Evolutionary conservation across 2,113 vertebrate species (phyloP).

Genomic region (Zapornia atra): DNA sequence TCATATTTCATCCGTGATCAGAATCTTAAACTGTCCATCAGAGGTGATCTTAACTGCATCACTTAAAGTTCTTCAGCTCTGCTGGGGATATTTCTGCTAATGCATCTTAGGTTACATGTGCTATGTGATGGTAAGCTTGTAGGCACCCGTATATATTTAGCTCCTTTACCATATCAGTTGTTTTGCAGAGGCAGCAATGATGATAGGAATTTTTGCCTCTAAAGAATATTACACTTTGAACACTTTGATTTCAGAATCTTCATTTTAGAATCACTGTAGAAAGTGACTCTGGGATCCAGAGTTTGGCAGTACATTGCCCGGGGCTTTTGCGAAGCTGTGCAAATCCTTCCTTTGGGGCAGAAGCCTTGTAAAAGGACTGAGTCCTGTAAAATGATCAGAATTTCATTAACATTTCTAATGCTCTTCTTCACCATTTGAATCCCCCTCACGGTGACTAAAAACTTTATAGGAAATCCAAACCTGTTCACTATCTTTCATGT

Average conservation of each 20-base stretch:
- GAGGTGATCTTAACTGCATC: not conserved
- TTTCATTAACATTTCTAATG: conserved; percentile 5
- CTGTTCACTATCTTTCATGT: conserved; percentile 5
- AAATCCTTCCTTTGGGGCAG: not conserved
- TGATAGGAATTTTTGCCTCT: not conserved
- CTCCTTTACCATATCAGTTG: not conserved
- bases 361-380: not conserved
- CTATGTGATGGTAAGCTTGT: not conserved
- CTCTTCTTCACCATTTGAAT: not conserved
- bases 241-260: not conserved
- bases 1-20: not conserved
- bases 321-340: not conserved
- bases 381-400: not conserved
- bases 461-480: conserved; percentile 20
- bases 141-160: not conserved
- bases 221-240: not conserved
- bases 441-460: not conserved
- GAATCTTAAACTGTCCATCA: not conserved
- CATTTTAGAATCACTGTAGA: not conserved
- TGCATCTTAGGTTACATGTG: not conserved
- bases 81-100: not conserved
- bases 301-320: not conserved
- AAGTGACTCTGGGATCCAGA: not conserved
- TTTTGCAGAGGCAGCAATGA: not conserved
- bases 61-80: not conserved